phyloP scores from a whole-genome alignment of 2,113 vertebrate species.

The Pomatostomus ruficeps region DNA sequence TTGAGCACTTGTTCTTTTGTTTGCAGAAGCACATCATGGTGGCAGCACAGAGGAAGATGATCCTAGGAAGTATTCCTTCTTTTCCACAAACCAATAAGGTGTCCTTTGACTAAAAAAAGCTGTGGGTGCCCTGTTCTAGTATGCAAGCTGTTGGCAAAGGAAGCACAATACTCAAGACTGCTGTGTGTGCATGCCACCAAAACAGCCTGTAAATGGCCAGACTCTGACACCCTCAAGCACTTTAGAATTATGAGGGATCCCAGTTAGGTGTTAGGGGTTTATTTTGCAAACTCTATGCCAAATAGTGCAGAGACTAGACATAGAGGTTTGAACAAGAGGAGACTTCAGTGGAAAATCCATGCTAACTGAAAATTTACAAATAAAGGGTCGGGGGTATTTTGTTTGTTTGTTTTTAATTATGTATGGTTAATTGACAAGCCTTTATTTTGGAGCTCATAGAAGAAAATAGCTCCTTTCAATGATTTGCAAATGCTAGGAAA shows the following conservation, averaged over 20 bases:
- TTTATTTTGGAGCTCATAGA: background rate
- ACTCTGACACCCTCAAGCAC: rapidly evolving
- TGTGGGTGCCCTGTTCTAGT: background rate
- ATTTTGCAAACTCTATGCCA: background rate
- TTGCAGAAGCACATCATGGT: background rate
- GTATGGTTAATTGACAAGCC: background rate
- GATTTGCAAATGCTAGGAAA: background rate
- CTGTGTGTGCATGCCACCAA: background rate
- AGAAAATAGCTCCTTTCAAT: background rate
- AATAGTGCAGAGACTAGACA: background rate
- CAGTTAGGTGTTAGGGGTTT: background rate
- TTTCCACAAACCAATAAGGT: background rate
- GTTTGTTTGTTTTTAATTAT: background rate
- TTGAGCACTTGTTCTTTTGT: background rate
- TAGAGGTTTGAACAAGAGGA: background rate
- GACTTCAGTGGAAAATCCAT: background rate
- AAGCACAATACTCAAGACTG: background rate
- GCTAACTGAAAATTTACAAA: background rate
- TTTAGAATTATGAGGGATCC: background rate
- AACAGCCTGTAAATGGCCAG: background rate
- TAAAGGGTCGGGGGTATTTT: rapidly evolving
- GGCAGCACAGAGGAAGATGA: background rate
- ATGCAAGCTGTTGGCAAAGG: background rate
- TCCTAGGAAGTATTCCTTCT: background rate
- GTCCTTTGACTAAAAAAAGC: background rate